Evolutionary conservation across 2,888 invertebrate genomes (phyloP).

Genomic region (Stenchaetothrips biformis): DNA sequence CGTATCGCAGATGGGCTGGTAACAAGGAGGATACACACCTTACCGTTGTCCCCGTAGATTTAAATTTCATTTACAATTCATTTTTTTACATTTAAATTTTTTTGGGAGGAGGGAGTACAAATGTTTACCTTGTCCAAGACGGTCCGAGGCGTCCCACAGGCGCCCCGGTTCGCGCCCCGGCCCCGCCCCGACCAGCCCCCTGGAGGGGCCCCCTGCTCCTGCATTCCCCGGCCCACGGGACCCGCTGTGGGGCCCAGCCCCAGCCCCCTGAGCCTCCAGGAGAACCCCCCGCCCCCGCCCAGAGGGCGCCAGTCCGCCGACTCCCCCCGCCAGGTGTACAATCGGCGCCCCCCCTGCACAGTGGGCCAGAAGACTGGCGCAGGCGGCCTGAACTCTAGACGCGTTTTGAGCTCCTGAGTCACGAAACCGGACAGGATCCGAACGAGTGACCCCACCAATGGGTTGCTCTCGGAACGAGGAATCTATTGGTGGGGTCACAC

Average conservation of each 20-base stretch:
- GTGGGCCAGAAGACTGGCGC: no score
- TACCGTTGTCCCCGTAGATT: not conserved
- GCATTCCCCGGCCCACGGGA: slow-evolving; percentile 33
- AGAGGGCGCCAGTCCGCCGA: not conserved
- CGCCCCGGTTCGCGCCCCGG: not conserved
- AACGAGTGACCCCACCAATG: no score
- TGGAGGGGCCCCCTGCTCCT: no score
- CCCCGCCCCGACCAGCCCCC: not conserved
- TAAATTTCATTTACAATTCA: not conserved
- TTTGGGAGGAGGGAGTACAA: not conserved
- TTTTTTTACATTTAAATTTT: not conserved
- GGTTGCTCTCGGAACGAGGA: no score
- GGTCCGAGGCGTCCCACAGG: not conserved
- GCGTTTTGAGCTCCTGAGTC: no score
- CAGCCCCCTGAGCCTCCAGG: not conserved
- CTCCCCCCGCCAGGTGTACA: not conserved
- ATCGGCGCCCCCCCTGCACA: not conserved
- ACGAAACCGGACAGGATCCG: no score
- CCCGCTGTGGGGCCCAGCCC: slow-evolving; percentile 36
- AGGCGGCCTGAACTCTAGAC: no score
- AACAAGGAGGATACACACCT: no score
- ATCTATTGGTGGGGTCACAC: no score
- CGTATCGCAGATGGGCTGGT: slow-evolving; percentile 31
- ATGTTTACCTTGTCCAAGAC: not conserved
- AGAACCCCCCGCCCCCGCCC: not conserved